Base-by-base conservation (phyloP, 2,113 vertebrate species). In the Cepphus grylle region DNA sequence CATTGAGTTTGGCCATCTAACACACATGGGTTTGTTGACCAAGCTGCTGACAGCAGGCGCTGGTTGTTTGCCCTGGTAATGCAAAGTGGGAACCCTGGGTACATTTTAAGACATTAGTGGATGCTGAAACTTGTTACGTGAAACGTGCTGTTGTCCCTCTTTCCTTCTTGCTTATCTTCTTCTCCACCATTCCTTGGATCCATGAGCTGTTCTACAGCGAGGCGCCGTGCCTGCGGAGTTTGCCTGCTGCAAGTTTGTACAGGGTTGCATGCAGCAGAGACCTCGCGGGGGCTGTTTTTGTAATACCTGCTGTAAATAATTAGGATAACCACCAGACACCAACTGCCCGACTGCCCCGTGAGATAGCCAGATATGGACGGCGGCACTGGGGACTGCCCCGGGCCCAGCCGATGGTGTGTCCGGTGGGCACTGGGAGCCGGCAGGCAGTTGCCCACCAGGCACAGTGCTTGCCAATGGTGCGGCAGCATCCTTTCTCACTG, bases 361-460 rank as follows among this genome's bases (percentile, higher is more conserved):
- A 83, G 79, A 18, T 38, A 36, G 21, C 42, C 43, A 88, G 81
- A 25, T 20, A n/a, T 0, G 3, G 69, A 19, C 0, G 7, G 63
- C 5, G 11, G 40, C 6, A 7, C 70, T 67, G 90, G 82, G 74
- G 61, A 16, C 3, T 0, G 43, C 45, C 55, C 43, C 0, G 0
- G 67, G 80, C 43, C 40, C 0, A 0, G 52, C 15, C 2, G 1
- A 0, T 10, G 45, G 47, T 50, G 79, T 42, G 43, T 59, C 42
- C 0, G 0, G 12, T 47, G 43, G 62, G 58, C 0, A 0, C 40
- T 19, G 11, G 59, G 55, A 59, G 62, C 43, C 1, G 8, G 52
- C 62, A 71, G 63, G 56, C 4, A 5, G 53, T n/a, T 73, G 49
- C 73, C 40, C 55, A 21, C 18, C 59, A 21, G 72, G 53, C 40